Evolutionary conservation across 1,140 invertebrate species (phyloP), one percentile per base, ranked within the genome.

Genomic region (Drosophila elegans): DNA sequence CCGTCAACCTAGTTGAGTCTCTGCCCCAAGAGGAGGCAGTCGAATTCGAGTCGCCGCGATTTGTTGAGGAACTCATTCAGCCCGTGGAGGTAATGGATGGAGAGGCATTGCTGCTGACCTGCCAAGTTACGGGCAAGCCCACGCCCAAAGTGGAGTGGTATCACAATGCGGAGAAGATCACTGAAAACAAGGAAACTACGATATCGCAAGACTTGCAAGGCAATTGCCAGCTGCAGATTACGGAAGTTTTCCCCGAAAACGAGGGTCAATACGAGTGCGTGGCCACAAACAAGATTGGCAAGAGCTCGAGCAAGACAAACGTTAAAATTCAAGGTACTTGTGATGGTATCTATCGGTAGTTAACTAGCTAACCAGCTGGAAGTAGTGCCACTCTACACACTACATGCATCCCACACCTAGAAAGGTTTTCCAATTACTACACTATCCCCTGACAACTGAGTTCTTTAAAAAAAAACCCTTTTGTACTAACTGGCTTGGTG

Each of bases 221-320:
- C 62, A 93, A 95, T 56, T 98, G 97, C 90, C 96, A 95, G 91
- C 93, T 99, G 63, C 95, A 96, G 67, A 98, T 99, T 80, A 95
- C 95, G 48, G 97, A 99, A 95, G 97, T 98, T 29, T 98, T 98
- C 92, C 97, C 97, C 4, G 98, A 98, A 95, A 97, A 98, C 94
- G 95, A 95, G 75, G 98, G 98, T 21, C 95, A 95, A 92, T 98
- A 98, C 92, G 95, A 94, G 55, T 98, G 97, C 92, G 93, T 94
- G 74, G 97, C 98, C 54, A 94, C 95, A 32, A 99, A 99, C 93
- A 94, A 95, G 88, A 95, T 96, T 80, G 98, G 98, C 51, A 96
- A 97, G 93, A 95, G 96, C 56, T 94, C 96, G 71, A 97, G 96
- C 80, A 95, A 95, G 85, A 95, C 97, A 85, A 94, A 95, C 64